Conservation (phyloP, 2,797 vertebrate genomes). For the Centropyge bicolor region DNA sequence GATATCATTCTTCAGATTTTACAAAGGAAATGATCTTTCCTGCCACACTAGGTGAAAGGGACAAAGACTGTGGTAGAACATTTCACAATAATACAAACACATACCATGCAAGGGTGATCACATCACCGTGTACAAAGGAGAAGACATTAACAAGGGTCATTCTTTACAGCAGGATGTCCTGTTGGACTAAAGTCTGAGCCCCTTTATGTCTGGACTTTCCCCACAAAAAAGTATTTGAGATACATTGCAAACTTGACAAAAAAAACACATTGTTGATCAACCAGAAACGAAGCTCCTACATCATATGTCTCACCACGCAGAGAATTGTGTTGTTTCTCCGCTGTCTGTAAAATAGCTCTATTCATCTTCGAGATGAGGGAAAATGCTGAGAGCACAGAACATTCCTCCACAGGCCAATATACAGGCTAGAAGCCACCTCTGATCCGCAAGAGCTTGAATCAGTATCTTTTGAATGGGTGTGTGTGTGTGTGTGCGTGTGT, state of each 20-base stretch:
- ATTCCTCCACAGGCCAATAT: slow-evolving; percentile 78
- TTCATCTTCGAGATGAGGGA: slow-evolving; percentile 80
- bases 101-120: slow-evolving; percentile 26
- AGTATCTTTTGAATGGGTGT: slow-evolving; percentile 47
- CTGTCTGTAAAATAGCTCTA: slow-evolving; percentile 79
- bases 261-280: slow-evolving; percentile 68
- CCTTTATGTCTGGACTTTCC: slow-evolving; percentile 14
- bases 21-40: slow-evolving; percentile 61
- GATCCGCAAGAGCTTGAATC: slow-evolving; percentile 55
- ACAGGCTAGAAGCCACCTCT: slow-evolving; percentile 63
- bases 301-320: slow-evolving; percentile 64
- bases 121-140: slow-evolving; percentile 44
- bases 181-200: slow-evolving; percentile 42
- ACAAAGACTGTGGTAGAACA: slow-evolving; percentile 28
- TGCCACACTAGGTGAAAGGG: slow-evolving; percentile 56
- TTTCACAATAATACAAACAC: slow-evolving; percentile 43
- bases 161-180: slow-evolving; percentile 62
- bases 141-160: slow-evolving; percentile 55
- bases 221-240: slow-evolving; percentile 36
- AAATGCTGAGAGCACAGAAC: slow-evolving; percentile 84
- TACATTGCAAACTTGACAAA: slow-evolving; percentile 72
- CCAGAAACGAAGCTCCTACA: slow-evolving; percentile 64
- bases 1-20: slow-evolving; percentile 32
- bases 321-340: slow-evolving; percentile 75
- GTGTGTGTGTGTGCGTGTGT: slow-evolving; percentile 33